Conservation (phyloP, 2,888 invertebrate genomes). For the Tetramorium bicarinatum region DNA sequence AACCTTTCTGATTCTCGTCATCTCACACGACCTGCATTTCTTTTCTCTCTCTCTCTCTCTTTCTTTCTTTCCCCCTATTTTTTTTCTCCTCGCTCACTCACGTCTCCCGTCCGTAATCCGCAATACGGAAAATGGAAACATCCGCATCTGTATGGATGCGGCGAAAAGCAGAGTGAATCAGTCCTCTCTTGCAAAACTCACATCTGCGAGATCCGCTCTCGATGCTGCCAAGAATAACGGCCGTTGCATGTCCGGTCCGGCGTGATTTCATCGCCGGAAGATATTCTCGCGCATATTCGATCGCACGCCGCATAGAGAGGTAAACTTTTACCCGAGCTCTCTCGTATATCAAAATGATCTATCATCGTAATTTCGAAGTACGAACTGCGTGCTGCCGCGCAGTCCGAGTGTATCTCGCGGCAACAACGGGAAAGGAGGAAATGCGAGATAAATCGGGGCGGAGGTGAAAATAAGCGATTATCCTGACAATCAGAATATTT, state of each 20-base stretch:
- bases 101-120: slow-evolving; percentile 64
- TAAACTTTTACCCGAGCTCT: slow-evolving; percentile 49
- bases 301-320: slow-evolving; percentile 49
- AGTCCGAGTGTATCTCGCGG: slow-evolving; percentile 21
- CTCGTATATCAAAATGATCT: slow-evolving; percentile 53
- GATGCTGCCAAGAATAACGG: slow-evolving; percentile 76
- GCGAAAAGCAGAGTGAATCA: slow-evolving; percentile 52
- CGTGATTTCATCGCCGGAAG: slow-evolving; percentile 64
- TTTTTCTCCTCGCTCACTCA: slow-evolving; percentile 15
- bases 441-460: slow-evolving; percentile 19
- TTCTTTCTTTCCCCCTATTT: neutral
- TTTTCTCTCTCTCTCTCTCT: slow-evolving; percentile 25
- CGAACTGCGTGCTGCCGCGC: slow-evolving; percentile 9
- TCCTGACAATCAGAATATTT: slow-evolving; percentile 39
- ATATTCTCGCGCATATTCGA: slow-evolving; percentile 58
- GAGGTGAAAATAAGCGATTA: slow-evolving; percentile 41
- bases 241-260: slow-evolving; percentile 66
- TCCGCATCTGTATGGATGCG: slow-evolving; percentile 66
- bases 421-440: neutral
- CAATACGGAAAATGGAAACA: slow-evolving; percentile 71
- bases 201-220: slow-evolving; percentile 72
- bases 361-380: slow-evolving; percentile 51
- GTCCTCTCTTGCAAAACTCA: slow-evolving; percentile 58
- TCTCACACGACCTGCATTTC: slow-evolving; percentile 32
- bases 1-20: slow-evolving; percentile 64